Evolutionary conservation across 2,797 vertebrate genomes (phyloP), one percentile per base, ranked within the genome.

Genomic region (Phalloptychus januarius): DNA sequence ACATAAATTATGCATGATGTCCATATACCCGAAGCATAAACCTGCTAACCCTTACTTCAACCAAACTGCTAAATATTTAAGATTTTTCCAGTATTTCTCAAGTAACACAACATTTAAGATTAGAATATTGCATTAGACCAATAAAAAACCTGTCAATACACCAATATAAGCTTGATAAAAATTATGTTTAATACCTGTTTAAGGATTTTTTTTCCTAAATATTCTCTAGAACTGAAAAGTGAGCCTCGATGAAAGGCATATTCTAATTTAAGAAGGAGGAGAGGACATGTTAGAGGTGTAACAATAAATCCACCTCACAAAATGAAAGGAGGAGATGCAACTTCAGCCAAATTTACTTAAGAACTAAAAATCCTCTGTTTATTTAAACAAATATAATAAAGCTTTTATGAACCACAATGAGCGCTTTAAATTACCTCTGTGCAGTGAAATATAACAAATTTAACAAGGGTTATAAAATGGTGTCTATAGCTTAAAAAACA

Each of bases 1-100:
- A 10, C 42, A 36, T 74, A 25, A n/a, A 65, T 78, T 52, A 36
- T 45, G 65, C 11, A 73, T 77, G 40, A 74, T 23, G 42, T n/a
- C 15, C 50, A 74, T 31, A 40, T 67, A 79, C 20, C 18, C 50
- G 67, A 76, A 25, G 63, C 36, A 65, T 38, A 72, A 33, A 50
- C 4, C 20, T 20, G 46, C 38, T 50, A 48, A 48, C 44, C 18
- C 45, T 28, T 10, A 50, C 33, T 33, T 52, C 20, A 38, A 8
- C 61, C 18, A 18, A 33, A 61, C 16, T 61, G 28, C 16, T 33
- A 61, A 61, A 61, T 61, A 18, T 61, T 61, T 61, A 18, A 36
- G 33, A 36, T 16, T 63, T 33, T 36, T 10, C 7, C 18, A 38
- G 7, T 11, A 38, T 65, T 65, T 38, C 7, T 65, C 33, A 65